Conservation (phyloP, 2,113 vertebrate genomes). For the Oncorhynchus mykiss region DNA sequence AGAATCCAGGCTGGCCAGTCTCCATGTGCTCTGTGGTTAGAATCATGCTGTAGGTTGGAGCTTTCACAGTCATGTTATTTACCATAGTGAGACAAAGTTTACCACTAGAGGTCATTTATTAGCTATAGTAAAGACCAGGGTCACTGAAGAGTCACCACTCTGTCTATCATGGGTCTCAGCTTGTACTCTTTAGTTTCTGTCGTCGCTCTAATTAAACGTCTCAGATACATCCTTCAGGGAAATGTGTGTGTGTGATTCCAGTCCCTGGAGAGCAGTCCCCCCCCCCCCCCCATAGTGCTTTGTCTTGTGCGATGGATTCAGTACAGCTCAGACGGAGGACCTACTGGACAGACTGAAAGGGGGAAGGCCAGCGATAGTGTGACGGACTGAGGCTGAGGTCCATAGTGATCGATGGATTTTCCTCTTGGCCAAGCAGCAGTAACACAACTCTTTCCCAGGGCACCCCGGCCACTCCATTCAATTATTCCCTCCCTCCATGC, state of each 20-base stretch:
- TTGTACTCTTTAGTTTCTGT: neutral
- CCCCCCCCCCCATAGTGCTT: neutral
- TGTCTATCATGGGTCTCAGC: constrained; percentile 16
- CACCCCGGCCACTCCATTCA: constrained; percentile 58
- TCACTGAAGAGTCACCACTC: constrained; percentile 29
- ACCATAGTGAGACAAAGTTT: too few relatives aligned
- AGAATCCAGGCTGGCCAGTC: too few relatives aligned
- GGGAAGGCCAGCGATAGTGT: constrained; percentile 38
- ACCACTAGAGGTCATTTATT: too few relatives aligned
- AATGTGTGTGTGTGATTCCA: neutral
- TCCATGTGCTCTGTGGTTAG: too few relatives aligned
- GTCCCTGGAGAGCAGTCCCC: neutral
- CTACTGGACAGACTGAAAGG: constrained; percentile 9
- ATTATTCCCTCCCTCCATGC: constrained; percentile 51
- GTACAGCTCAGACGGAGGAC: constrained; percentile 1
- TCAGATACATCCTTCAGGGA: constrained; percentile 9
- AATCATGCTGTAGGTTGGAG: too few relatives aligned
- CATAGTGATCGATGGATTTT: constrained; percentile 61
- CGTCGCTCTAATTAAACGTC: neutral
- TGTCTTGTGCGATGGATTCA: constrained; percentile 11
- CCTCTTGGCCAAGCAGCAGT: constrained; percentile 69
- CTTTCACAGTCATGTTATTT: too few relatives aligned
- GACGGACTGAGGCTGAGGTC: constrained; percentile 1
- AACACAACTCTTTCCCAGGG: constrained; percentile 67
- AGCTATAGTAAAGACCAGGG: constrained; percentile 34